Conservation (phyloP, 1,140 invertebrate genomes). For the Drosophila chauvacae region DNA sequence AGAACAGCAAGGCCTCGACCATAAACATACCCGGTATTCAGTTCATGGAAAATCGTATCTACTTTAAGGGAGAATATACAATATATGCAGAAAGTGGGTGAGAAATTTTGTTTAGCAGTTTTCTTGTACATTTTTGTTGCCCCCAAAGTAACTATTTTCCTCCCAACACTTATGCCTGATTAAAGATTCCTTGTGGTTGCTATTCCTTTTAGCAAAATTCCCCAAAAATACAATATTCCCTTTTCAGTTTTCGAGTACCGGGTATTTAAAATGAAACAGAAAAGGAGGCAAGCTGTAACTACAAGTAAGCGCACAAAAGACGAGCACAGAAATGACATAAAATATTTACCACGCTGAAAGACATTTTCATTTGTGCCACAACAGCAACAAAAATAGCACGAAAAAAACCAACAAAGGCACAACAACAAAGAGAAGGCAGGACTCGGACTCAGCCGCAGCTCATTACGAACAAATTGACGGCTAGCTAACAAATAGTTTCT, state of each 20-base stretch:
- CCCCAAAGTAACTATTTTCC: neutral
- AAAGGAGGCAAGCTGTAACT: conserved; percentile 22
- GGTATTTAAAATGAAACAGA: conserved; percentile 7
- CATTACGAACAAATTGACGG: conserved; percentile 71
- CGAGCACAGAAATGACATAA: conserved; percentile 56
- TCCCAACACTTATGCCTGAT: neutral
- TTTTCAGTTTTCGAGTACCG: neutral
- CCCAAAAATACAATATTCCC: conserved; percentile 2
- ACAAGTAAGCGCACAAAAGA: conserved; percentile 43
- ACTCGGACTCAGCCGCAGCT: conserved; percentile 43
- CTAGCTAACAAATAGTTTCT: conserved; percentile 59
- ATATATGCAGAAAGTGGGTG: neutral
- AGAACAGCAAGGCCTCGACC: neutral
- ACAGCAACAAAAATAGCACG: conserved; percentile 11
- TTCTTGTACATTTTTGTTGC: neutral
- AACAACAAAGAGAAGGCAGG: conserved; percentile 11
- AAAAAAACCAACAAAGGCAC: conserved; percentile 7
- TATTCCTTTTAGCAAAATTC: neutral
- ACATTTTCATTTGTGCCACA: conserved; percentile 69
- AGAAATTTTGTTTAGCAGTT: neutral
- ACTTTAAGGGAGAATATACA: neutral
- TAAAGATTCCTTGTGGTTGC: too few species aligned
- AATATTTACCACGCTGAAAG: conserved; percentile 74
- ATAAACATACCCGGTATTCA: conserved; percentile 4
- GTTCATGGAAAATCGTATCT: neutral